Conservation (phyloP, 2,797 vertebrate genomes). For the Pseudocheirus occidentalis region DNA sequence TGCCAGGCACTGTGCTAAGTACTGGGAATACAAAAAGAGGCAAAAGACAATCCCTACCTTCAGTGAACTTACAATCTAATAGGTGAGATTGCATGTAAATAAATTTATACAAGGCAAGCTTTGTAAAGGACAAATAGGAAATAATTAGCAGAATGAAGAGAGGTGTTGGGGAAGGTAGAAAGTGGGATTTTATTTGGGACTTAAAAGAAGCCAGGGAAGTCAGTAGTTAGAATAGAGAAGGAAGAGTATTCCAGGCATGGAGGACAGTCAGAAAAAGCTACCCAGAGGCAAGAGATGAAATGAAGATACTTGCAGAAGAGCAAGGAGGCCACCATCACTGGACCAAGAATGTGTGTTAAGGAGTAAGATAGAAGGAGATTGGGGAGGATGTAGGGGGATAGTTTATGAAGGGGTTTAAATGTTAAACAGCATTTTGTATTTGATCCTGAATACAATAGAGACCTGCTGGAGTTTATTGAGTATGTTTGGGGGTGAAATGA, state of each 20-base stretch:
- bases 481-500: not conserved
- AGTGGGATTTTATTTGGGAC: not conserved
- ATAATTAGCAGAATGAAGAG: not conserved
- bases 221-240: not conserved
- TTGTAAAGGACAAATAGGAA: not conserved
- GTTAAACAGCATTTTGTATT: not conserved
- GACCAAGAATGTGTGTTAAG: not conserved
- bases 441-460: not conserved
- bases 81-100: not conserved
- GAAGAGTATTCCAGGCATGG: not conserved
- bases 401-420: not conserved
- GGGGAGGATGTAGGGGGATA: not conserved
- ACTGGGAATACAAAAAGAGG: not conserved
- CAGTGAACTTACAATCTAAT: not conserved
- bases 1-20: not conserved
- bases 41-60: not conserved
- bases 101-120: not conserved
- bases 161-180: not conserved
- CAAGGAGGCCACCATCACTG: not conserved
- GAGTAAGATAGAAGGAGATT: not conserved
- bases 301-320: not conserved
- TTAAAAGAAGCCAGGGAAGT: not conserved
- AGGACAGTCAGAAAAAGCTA: not conserved
- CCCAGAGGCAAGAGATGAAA: not conserved
- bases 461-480: not conserved